Conservation (phyloP, 2,888 invertebrate species). For the Diaperis boleti region DNA sequence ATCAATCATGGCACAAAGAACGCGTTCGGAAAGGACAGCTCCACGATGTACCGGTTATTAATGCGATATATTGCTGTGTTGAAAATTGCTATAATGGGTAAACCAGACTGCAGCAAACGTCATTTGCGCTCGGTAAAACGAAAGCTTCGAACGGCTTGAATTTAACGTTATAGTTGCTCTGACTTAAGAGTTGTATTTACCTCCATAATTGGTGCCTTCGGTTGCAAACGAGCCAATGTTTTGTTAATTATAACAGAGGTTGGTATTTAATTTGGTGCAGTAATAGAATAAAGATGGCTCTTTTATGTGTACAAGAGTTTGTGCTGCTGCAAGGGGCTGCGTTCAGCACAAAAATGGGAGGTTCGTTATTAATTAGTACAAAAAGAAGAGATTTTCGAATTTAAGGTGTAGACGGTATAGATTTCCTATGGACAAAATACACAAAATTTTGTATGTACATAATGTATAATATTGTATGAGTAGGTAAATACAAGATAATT, state of each 20-base stretch:
- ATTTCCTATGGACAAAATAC: no score
- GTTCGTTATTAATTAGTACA: no score
- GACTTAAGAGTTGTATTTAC: background rate
- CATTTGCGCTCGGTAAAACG: background rate
- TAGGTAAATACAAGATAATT: no score
- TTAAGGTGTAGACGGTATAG: no score
- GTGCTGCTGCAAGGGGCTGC: no score
- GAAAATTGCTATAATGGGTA: background rate
- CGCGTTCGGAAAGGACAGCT: background rate
- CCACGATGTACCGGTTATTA: background rate
- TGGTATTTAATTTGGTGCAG: background rate
- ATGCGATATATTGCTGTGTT: background rate
- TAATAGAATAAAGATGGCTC: background rate
- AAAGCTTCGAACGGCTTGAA: background rate
- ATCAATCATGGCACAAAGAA: background rate
- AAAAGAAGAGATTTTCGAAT: no score
- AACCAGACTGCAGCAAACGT: background rate
- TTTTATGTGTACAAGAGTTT: no score
- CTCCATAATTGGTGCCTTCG: background rate
- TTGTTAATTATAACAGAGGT: background rate
- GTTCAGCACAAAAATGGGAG: no score
- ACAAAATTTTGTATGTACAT: no score
- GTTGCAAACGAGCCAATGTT: background rate
- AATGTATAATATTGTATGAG: no score
- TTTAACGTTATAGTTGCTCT: background rate